A percentile compares a stretch with the other conserved stretches of the same genome.
phyloP scores from a whole-genome alignment of 2,113 vertebrate genomes.

The Entelurus aequoreus region DNA sequence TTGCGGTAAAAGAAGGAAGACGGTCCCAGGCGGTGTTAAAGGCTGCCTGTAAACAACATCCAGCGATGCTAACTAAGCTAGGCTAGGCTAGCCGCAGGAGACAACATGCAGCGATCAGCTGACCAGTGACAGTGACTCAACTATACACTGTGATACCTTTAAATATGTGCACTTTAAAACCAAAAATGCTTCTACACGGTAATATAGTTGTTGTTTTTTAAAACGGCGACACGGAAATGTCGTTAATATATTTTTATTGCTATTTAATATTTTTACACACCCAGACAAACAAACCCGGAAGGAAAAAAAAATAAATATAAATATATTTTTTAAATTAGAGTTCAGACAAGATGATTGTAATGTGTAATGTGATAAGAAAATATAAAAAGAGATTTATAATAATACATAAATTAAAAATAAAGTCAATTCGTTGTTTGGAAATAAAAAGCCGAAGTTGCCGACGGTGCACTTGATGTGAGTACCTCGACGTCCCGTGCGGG shows the following conservation, averaged over 20 bases:
- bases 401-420: too few relatives aligned
- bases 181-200: too few relatives aligned
- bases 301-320: conserved; percentile 2
- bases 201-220: too few relatives aligned
- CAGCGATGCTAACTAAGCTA: neutral
- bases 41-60: conserved; percentile 1
- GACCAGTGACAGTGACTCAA: conserved; percentile 51
- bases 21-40: conserved; percentile 31
- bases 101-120: conserved; percentile 59
- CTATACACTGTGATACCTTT: neutral
- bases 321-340: neutral
- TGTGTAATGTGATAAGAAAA: too few relatives aligned
- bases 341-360: too few relatives aligned
- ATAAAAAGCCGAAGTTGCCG: neutral
- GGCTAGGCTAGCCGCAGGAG: conserved; percentile 32
- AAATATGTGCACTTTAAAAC: too few relatives aligned
- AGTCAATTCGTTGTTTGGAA: too few relatives aligned
- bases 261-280: too few relatives aligned
- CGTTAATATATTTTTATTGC: too few relatives aligned
- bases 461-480: neutral
- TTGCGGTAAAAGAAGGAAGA: neutral
- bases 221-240: too few relatives aligned
- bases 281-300: neutral
- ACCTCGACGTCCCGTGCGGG: neutral
- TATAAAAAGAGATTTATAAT: too few relatives aligned